phyloP scores from a whole-genome alignment of 1,140 invertebrate genomes.

The Neuroterus valhalla region DNA sequence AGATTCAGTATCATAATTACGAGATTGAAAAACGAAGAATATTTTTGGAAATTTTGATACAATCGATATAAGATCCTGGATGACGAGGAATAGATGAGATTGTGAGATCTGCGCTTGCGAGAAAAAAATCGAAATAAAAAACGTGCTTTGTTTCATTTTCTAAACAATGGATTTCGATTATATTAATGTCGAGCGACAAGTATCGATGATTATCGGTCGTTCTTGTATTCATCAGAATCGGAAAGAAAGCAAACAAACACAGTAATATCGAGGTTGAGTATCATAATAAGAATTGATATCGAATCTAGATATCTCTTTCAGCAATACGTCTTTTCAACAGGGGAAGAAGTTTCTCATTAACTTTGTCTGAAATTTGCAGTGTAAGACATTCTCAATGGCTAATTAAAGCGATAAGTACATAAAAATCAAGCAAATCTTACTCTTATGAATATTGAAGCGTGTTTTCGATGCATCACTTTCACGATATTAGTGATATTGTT shows the following conservation, averaged over 20 bases:
- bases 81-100: neutral
- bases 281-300: slow-evolving; percentile 4
- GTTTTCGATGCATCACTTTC: too few species aligned
- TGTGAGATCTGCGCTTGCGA: neutral
- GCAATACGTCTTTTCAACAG: neutral
- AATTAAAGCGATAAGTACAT: neutral
- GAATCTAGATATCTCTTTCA: slow-evolving; percentile 6
- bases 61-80: neutral
- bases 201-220: neutral
- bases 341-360: slow-evolving; percentile 21
- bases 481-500: too few species aligned
- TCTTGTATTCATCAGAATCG: neutral
- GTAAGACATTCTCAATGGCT: neutral
- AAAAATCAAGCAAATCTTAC: neutral
- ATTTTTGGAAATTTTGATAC: neutral
- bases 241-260: neutral
- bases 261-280: slow-evolving; percentile 19
- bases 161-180: neutral
- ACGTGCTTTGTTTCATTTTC: neutral
- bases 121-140: slow-evolving; percentile 1
- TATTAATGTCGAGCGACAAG: neutral
- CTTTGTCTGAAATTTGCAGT: slow-evolving; percentile 1
- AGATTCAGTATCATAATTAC: too few species aligned
- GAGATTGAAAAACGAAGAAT: too few species aligned
- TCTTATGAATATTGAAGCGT: too few species aligned